Evolutionary conservation across 92 coral and sea anemone genomes (phyloP), one percentile per base, ranked within the genome.

Genomic region (Paramuricea clavata): DNA sequence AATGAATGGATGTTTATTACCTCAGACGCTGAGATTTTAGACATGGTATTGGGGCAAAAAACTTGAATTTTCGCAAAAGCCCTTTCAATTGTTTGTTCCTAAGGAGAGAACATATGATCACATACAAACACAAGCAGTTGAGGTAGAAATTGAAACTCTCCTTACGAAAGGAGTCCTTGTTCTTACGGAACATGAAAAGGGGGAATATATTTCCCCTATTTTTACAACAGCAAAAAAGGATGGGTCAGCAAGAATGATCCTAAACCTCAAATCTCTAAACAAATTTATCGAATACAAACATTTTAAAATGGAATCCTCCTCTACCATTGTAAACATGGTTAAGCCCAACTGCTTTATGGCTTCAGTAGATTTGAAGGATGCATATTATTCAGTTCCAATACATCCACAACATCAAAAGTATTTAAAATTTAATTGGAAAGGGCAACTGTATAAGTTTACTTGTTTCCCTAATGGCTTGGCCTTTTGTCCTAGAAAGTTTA

Each of bases 381-480:
- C 85, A 4, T 86, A 77, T 64, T 75, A 83, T 36, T 82, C 87
- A 43, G 83, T 85, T 44, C 93, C 87, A 31, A 81, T 87, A 49
- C 74, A 86, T 42, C 74, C 22, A 22, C 49, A 85, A 39, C 89
- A 89, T 60, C 83, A 72, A n/a, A 71, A 86, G 41, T 85, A 67
- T 23, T 27, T 85, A 42, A 89, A 90, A 50, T 87, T 87, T 82
- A 26, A 35, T 44, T 87, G 93, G 93, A 49, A 60, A 12, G 35
- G 69, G 2, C 72, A 64, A 49, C 89, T 86, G 27, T 90, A 90
- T 74, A 87, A 80, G 74, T 86, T 72, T 90, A 86, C 76, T 30
- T 87, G 91, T 44, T 90, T 87, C 78, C 93, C 93, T 15, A 86
- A 86, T 87, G 93, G 91, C 12, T 65, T 80, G 22, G 90, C 90